Evolutionary conservation across 1,140 invertebrate species (phyloP), one percentile per base, ranked within the genome.

Genomic region (Heliothis subflexa): DNA sequence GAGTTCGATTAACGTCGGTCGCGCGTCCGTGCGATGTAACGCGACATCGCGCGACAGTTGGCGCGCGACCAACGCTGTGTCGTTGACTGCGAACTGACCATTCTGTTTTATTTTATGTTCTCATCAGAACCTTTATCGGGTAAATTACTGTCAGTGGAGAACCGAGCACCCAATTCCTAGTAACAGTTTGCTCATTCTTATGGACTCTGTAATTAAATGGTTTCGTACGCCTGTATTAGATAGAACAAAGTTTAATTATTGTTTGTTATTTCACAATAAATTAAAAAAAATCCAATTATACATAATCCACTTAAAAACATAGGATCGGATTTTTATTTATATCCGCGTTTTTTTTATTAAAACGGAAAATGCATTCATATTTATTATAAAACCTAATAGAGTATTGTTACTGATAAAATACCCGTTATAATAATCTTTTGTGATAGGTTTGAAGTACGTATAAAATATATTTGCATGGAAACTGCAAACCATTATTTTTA

Each of bases 51-150:
- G 71, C 82, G 86, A 87, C 84, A 87, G 83, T 93, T 94, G 93
- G 93, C 91, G 76, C 77, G 52, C 81, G 85, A 92, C 93, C 91
- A 94, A 93, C 87, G 85, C 83, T 87, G 79, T 94, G 91, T 92
- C 87, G 87, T 81, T 83, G 84, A 82, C 86, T 81, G 80, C 82
- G 81, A 81, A 85, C 85, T 88, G 88, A 88, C 88, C 88, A 83
- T 92, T 93, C 80, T 82, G 83, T 92, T 94, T 94, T 92, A 93
- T 94, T 93, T 94, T 92, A 94, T 91, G 85, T 75, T 87, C 86
- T 89, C 90, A 88, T 92, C 89, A 91, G 89, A 87, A 89, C 85
- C 86, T 88, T 87, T 86, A 84, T 78, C 71, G 68, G 79, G 81
- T 57, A 87, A 89, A 84, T 91, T 86, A 85, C 81, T 81, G 82